A percentile compares a stretch with the other conserved stretches of the same genome.
These are phyloP conservation scores for Bombylius discolor DNA, from an alignment of 2,888 invertebrate species.

Conservation along the genomic window DNA sequence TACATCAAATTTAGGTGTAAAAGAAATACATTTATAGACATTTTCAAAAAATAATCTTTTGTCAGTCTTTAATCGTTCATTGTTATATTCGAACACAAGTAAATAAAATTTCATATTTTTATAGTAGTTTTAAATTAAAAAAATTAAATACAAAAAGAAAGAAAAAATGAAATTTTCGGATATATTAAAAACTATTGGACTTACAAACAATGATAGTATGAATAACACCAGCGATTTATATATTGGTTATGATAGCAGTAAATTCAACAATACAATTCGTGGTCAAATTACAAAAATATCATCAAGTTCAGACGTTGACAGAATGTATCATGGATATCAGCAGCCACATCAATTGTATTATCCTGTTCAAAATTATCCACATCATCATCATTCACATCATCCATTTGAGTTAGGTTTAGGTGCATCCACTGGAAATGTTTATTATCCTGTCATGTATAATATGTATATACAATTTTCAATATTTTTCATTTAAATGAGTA, in stretches of 20 bases:
- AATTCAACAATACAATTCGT: not conserved
- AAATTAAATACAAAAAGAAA: not conserved
- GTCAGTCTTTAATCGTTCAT: too few species aligned
- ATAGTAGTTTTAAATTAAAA: not conserved
- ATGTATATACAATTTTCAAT: too few species aligned
- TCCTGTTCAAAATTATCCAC: not conserved
- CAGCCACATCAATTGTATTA: conserved; percentile 4
- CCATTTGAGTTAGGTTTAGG: conserved; percentile 4
- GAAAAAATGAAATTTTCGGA: conserved; percentile 8
- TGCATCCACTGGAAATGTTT: conserved; percentile 5
- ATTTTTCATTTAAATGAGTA: too few species aligned
- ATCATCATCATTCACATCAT: conserved; percentile 4
- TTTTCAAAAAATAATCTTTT: too few species aligned
- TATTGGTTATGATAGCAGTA: not conserved
- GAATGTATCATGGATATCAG: conserved; percentile 8
- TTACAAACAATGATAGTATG: not conserved
- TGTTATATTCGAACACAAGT: too few species aligned
- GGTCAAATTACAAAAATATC: not conserved
- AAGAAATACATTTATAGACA: too few species aligned
- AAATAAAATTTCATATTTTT: too few species aligned
- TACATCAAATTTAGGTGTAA: too few species aligned
- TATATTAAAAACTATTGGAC: conserved; percentile 9
- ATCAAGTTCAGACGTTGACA: conserved; percentile 4
- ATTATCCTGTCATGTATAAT: conserved; percentile 8
- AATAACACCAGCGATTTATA: too few species aligned